These are phyloP conservation scores for Microctonus aethiopoides DNA, from an alignment of 2,888 invertebrate genomes.

Conservation along the genomic window DNA sequence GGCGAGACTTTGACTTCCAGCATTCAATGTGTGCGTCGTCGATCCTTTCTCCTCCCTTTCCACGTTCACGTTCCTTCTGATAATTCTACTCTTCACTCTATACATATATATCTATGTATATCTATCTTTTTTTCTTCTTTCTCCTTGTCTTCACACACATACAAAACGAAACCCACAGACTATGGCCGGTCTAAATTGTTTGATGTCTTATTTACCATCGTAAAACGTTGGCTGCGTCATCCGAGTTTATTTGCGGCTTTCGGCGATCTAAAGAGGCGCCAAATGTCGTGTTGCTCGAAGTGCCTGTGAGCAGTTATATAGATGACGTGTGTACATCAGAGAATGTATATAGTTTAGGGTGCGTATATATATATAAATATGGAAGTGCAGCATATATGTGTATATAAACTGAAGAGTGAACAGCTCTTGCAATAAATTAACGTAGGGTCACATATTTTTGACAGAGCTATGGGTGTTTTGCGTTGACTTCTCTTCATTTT, in stretches of 20 bases:
- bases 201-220: conserved; percentile 62
- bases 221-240: conserved; percentile 48
- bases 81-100: conserved; percentile 16
- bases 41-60: conserved; percentile 42
- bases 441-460: no score
- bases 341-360: conserved; percentile 40
- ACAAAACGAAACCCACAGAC: background rate
- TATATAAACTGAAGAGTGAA: conserved; percentile 5
- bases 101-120: background rate
- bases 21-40: conserved; percentile 39
- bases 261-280: conserved; percentile 36
- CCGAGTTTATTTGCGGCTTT: conserved; percentile 56
- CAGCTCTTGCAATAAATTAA: conserved; percentile 38
- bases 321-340: conserved; percentile 49
- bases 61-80: conserved; percentile 32
- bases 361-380: conserved; percentile 28
- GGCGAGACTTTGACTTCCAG: conserved; percentile 40
- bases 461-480: no score
- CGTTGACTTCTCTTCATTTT: background rate
- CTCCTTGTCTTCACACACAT: background rate
- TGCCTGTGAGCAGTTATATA: conserved; percentile 11
- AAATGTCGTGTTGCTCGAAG: background rate
- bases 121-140: conserved; percentile 14
- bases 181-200: conserved; percentile 53
- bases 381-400: background rate